These are phyloP conservation scores for Lapara coniferarum DNA, from an alignment of 2,888 invertebrate genomes.

Conservation along the genomic window DNA sequence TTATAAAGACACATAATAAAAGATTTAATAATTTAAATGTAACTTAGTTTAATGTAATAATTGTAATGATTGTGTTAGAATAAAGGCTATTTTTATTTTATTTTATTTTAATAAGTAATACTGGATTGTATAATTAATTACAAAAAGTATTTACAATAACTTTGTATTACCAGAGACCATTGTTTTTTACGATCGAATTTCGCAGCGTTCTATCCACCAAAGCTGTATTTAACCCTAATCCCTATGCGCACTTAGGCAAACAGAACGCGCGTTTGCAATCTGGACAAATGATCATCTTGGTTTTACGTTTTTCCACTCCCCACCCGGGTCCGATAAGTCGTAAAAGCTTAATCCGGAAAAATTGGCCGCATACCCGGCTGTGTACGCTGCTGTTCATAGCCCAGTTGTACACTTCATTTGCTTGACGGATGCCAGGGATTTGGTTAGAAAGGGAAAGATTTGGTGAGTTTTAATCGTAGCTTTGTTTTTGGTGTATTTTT, in stretches of 20 bases:
- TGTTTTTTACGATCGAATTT: background rate
- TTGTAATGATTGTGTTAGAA: too few species aligned
- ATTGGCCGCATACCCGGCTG: constrained; percentile 51
- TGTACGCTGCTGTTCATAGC: constrained; percentile 28
- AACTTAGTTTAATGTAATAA: too few species aligned
- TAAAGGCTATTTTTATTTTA: too few species aligned
- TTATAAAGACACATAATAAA: too few species aligned
- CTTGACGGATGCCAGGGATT: constrained; percentile 50
- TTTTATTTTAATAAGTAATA: too few species aligned
- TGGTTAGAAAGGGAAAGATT: background rate
- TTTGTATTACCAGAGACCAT: background rate
- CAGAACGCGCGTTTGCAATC: constrained; percentile 22
- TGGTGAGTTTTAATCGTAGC: background rate
- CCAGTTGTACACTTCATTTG: constrained; percentile 64
- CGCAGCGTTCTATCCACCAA: background rate
- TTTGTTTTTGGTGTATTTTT: background rate
- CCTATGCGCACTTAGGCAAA: constrained; percentile 21
- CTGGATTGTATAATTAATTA: too few species aligned
- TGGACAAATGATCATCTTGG: constrained; percentile 50
- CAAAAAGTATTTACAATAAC: too few species aligned
- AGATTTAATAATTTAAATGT: too few species aligned
- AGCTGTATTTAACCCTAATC: constrained; percentile 17
- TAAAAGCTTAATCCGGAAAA: constrained; percentile 72
- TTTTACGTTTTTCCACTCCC: constrained; percentile 55
- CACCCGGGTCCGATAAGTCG: constrained; percentile 55